Evolutionary conservation across 2,888 invertebrate genomes (phyloP).

Genomic region (Acrobasis consociella): DNA sequence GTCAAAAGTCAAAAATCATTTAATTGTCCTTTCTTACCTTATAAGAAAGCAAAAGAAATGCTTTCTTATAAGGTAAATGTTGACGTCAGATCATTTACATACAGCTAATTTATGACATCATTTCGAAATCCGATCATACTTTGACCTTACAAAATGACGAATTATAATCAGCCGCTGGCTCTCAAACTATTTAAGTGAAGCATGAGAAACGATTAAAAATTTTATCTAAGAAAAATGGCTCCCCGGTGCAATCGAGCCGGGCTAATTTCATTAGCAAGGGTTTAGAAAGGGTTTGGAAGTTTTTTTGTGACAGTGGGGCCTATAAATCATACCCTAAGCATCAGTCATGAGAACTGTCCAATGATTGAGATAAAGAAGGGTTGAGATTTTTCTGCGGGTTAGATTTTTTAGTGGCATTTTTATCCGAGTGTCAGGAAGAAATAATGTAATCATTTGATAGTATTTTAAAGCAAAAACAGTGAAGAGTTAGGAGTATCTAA

Average conservation of each 20-base stretch:
- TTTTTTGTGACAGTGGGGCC: slow-evolving; percentile 17
- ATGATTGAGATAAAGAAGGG: slow-evolving; percentile 15
- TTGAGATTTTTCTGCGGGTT: slow-evolving; percentile 26
- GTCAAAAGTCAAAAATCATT: no score
- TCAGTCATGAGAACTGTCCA: slow-evolving; percentile 16
- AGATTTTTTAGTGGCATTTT: slow-evolving; percentile 31
- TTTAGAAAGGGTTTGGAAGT: slow-evolving; percentile 15
- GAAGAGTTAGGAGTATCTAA: no score
- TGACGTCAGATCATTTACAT: no score
- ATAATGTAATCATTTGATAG: no score
- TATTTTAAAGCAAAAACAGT: no score
- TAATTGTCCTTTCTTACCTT: no score
- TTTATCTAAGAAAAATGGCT: slow-evolving; percentile 68
- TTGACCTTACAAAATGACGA: no score
- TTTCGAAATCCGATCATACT: no score
- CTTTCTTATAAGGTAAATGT: no score
- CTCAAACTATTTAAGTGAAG: slow-evolving; percentile 23
- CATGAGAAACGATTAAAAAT: slow-evolving; percentile 59
- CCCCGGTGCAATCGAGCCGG: slow-evolving; percentile 45
- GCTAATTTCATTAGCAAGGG: slow-evolving; percentile 29
- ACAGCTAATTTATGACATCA: no score
- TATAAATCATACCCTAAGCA: slow-evolving; percentile 14
- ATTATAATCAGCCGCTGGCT: neutral
- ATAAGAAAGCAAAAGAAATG: no score
- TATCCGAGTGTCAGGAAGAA: neutral